Percentiles rank a stretch among this genome's conserved stretches.
Evolutionary conservation across 2,888 invertebrate genomes (phyloP).

Genomic region (Euspilapteryx auroguttella): DNA sequence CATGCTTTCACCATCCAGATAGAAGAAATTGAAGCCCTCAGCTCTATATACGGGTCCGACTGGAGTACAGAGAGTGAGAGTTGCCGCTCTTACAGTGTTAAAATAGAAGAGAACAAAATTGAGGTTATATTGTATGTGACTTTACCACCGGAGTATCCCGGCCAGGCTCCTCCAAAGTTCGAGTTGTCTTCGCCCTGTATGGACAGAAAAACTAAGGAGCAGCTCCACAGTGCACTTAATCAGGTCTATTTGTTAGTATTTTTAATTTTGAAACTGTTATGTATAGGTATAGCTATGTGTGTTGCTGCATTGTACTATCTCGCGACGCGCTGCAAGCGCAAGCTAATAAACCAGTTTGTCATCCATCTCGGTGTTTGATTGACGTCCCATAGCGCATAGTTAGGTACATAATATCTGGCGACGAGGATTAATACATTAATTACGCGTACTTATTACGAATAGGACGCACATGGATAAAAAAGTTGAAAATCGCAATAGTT

Average conservation of each 20-base stretch:
- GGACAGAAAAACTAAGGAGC: conserved; percentile 56
- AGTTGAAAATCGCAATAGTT: no score
- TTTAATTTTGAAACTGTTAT: conserved; percentile 4
- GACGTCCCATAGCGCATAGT: no score
- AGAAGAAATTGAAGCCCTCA: conserved; percentile 73
- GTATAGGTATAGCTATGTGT: not conserved
- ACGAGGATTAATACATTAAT: no score
- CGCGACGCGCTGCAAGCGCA: no score
- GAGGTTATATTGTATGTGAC: conserved; percentile 65
- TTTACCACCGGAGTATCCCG: conserved; percentile 67
- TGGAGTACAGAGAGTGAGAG: conserved; percentile 64
- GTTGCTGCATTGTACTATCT: not conserved
- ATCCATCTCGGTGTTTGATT: no score
- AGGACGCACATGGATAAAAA: no score
- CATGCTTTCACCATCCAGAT: conserved; percentile 21
- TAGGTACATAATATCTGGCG: no score
- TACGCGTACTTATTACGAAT: no score
- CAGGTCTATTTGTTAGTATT: conserved; percentile 68
- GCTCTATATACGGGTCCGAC: conserved; percentile 72
- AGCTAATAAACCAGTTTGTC: no score
- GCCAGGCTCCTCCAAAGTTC: conserved; percentile 65
- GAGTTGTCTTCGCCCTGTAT: conserved; percentile 74
- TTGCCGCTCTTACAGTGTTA: conserved; percentile 63
- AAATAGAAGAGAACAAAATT: conserved; percentile 42
- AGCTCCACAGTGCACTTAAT: conserved; percentile 58